Evolutionary conservation across 2,113 vertebrate species (phyloP).

Genomic region (Dromiciops gliroides): DNA sequence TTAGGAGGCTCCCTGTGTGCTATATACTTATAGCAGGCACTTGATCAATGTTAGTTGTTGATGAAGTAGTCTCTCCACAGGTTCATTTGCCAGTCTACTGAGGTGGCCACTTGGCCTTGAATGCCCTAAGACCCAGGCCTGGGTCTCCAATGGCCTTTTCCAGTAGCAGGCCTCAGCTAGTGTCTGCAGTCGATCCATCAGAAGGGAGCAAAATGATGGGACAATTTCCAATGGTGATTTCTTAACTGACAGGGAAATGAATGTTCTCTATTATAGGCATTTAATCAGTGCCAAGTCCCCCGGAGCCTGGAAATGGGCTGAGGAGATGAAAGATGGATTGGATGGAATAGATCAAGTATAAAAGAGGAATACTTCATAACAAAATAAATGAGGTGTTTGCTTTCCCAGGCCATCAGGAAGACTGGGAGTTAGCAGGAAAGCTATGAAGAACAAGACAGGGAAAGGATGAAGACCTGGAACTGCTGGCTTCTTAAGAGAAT

Average conservation of each 20-base stretch:
- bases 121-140: not conserved
- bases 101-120: not conserved
- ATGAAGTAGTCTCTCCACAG: not conserved
- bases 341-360: constrained; percentile 73
- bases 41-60: not conserved
- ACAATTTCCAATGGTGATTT: constrained; percentile 80
- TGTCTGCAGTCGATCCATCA: constrained; percentile 6
- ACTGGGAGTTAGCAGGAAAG: not conserved
- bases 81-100: not conserved
- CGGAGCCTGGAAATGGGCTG: constrained; percentile 79
- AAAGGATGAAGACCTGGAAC: constrained; percentile 3
- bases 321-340: constrained; percentile 77
- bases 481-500: not conserved
- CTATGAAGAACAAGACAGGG: not conserved
- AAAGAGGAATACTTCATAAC: constrained; percentile 74
- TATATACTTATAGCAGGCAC: not conserved
- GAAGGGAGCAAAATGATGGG: constrained; percentile 63
- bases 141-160: not conserved
- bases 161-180: not conserved
- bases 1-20: not conserved
- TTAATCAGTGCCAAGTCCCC: constrained; percentile 87
- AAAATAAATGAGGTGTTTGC: constrained; percentile 49
- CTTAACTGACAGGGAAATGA: constrained; percentile 83
- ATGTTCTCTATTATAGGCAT: constrained; percentile 87
- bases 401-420: constrained; percentile 58